Base-by-base conservation (phyloP, 2,888 invertebrate species). In the Mythimna albipuncta region DNA sequence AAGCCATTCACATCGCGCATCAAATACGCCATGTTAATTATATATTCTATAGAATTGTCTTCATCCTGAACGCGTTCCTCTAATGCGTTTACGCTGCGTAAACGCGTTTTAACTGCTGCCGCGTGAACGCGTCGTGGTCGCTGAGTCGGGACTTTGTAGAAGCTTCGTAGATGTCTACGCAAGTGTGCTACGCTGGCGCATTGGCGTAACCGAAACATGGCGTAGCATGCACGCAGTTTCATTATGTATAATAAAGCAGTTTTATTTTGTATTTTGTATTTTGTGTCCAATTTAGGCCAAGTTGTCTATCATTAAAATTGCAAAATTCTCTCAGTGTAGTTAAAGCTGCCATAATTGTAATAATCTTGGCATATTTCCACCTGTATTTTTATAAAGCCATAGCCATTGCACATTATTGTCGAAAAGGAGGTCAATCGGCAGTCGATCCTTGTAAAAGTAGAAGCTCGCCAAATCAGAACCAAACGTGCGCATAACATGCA, bases 391-490 rank as follows among this genome's bases (percentile, higher is more conserved):
- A 16, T n/a, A 38, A 71, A 58, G 2, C 16, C 38, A 41, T 32
- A 38, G 32, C 16, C 38, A 54, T 11, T 69, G 62, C 38, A 58
- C 38, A 38, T 52, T 57, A 52, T n/a, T 52, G n/a, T 52, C 50
- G n/a, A 52, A 11, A 59, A 66, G 10, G 55, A 80, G 78, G 65
- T 64, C 44, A 72, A 72, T 64, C 38, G 65, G 10, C 69, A 63
- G 50, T 69, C 65, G 21, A 50, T 76, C 54, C 64, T 50, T 71
- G 64, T 66, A 61, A 57, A 66, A 72, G 26, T 47, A 82, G 69
- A n/a, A 64, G 16, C 58, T 66, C 38, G 67, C 82, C 61, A 82
- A 77, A 82, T 72, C 78, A 77, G 58, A 80, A 58, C 50, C 62
- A 72, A 61, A 73, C 73, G 80, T 73, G 79, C 69, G 41, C 62